A percentile compares a stretch with the other conserved stretches of the same genome.
phyloP scores from a whole-genome alignment of 2,113 vertebrate genomes.

The Hippocampus abdominalis region DNA sequence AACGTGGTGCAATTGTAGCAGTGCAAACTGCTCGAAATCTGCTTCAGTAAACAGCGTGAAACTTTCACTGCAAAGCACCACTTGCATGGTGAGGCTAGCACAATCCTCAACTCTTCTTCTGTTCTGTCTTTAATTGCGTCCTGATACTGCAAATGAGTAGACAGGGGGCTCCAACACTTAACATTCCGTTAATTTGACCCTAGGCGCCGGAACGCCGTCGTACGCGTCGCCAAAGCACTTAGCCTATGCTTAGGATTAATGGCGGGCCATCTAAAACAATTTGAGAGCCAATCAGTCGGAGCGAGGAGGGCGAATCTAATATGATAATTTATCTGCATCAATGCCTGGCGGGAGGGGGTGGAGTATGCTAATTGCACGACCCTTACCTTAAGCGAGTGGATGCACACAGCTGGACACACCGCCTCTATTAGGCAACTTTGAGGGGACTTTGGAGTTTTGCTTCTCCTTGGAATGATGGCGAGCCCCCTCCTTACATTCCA shows the following conservation, averaged over 20 bases:
- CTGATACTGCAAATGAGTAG: constrained; percentile 69
- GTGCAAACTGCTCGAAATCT: neutral
- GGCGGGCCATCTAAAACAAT: constrained; percentile 98
- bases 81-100: neutral
- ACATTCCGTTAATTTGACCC: constrained; percentile 93
- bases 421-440: constrained; percentile 96
- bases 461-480: constrained; percentile 87
- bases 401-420: constrained; percentile 85
- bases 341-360: constrained; percentile 87
- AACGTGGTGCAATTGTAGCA: neutral
- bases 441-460: constrained; percentile 86
- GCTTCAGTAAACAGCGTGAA: neutral
- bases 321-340: constrained; percentile 99
- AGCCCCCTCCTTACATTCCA: constrained; percentile 68
- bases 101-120: neutral
- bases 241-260: constrained; percentile 98
- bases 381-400: constrained; percentile 92
- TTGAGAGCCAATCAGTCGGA: constrained; percentile 99
- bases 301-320: constrained; percentile 99
- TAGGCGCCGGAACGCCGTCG: constrained; percentile 84
- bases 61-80: neutral
- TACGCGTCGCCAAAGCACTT: constrained; percentile 91
- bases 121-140: constrained; percentile 34
- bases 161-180: constrained; percentile 76
- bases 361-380: constrained; percentile 95